Base-by-base conservation (phyloP, 2,113 vertebrate species). In the Osmerus eperlanus region DNA sequence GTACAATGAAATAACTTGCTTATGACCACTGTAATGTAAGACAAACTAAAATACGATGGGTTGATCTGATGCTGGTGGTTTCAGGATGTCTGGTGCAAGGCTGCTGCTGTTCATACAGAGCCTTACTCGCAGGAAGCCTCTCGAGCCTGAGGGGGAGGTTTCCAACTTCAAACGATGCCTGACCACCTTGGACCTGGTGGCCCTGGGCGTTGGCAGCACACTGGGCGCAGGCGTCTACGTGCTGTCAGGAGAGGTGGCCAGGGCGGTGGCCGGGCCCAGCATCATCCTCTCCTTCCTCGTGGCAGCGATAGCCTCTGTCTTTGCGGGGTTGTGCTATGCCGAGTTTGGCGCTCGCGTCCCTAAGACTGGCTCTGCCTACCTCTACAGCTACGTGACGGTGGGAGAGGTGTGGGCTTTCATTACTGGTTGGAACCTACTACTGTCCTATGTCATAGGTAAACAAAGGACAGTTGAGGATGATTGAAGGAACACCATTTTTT, bases 371-470 rank as follows among this genome's bases (percentile, higher is more conserved):
- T 96, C 94, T 4, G 93, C 91, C 11, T 96, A 95, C 71, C 92
- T 96, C 55, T 95, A 96, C 90, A 94, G 91, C 89, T 96, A 95
- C 0, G 86, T 95, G 78, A 93, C 92, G 0, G 89, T 95, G 68
- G 94, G 94, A 0, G 94, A 96, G 85, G 89, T 96, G 72, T 95
- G 93, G 89, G 94, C 94, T 3, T 95, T 96, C 73, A 76, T 94
- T 0, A 88, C 93, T 0, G 94, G 93, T 3, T 95, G 95, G 94
- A 96, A 96, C 81, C 81, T 96, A 67, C 77, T 96, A 58, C 91
- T 96, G 59, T 94, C 94, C 70, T 96, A 94, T 28, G n/a, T 95
- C 72, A 95, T 95, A 5, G 94, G 94, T 92, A 94, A 80, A 52
- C 51, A 29, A 6, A 36, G 54, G 14, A 68, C 18, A 51, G 13